Base-by-base conservation (phyloP, 2,113 vertebrate genomes). In the Oreochromis spilurus region DNA sequence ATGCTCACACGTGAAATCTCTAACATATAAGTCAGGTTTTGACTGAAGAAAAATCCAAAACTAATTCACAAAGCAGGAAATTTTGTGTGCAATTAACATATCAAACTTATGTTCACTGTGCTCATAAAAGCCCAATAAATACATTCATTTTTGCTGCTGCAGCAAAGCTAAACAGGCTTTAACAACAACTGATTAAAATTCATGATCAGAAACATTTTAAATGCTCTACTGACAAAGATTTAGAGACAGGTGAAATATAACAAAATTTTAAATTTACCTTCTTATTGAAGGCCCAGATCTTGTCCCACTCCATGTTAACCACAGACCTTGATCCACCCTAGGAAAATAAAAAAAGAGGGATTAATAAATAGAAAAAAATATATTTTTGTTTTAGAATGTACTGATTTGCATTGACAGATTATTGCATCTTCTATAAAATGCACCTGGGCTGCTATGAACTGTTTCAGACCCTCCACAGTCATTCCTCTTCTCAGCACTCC, bases 291-390 rank as follows among this genome's bases (percentile, higher is more conserved):
- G 98, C 95, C 99, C 99, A 99, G 94, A 99, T 98, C 96, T 99
- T 99, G 96, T 99, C 99, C 99, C 99, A 99, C 89, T 99, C 99
- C 99, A 99, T 99, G 94, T 99, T 99, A 84, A 99, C 99, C 1
- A 99, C 97, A 52, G 99, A 99, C 78, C 98, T 96, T 26, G 99
- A 99, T 6, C 98, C 99, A 67, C 99, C 99, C 99, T 99, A 83
- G 17, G 34, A 10, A 26, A 1, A 34, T 6, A 2, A 6, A 7
- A 92, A 48, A 16, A 54, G 9, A 6, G 60, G 14, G 5, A 85
- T 13, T 9, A 14, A 58, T 2, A 17, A 13, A 58, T 50, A 2
- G 12, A 2, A 16, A 17, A 19, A 19, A 8, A 21, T 0, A 50
- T 5, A 31, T 52, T 50, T 52, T 34, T n/a, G n/a, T 31, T 77